Conservation (phyloP, 2,888 invertebrate genomes). For the Drosophila lutescens region DNA sequence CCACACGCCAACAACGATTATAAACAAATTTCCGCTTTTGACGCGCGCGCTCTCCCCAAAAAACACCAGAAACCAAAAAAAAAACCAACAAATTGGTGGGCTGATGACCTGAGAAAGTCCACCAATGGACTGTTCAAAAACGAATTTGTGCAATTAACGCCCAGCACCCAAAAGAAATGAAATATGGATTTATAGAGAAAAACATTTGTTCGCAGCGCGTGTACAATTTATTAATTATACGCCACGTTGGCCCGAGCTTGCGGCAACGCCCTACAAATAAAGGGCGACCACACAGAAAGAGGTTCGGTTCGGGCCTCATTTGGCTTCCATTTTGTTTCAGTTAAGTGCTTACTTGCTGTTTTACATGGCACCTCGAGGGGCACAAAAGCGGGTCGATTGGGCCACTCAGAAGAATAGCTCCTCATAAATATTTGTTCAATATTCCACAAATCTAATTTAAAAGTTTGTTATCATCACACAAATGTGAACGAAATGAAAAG, state of each 20-base stretch:
- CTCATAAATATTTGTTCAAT: background rate
- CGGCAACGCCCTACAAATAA: constrained; percentile 50
- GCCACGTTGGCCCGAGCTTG: constrained; percentile 63
- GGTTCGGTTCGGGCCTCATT: constrained; percentile 15
- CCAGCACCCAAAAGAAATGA: constrained; percentile 38
- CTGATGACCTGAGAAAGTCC: constrained; percentile 60
- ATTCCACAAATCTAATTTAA: background rate
- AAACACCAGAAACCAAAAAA: constrained; percentile 1
- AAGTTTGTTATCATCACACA: background rate
- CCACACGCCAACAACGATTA: constrained; percentile 74
- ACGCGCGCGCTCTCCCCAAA: constrained; percentile 56
- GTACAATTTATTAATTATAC: constrained; percentile 76
- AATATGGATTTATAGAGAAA: constrained; percentile 37
- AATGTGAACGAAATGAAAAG: background rate
- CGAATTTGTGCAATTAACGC: constrained; percentile 78
- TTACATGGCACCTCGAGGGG: constrained; percentile 3
- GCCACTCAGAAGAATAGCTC: background rate
- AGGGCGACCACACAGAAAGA: constrained; percentile 15
- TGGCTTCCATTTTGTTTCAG: constrained; percentile 60
- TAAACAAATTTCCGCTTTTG: constrained; percentile 81
- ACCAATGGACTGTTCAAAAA: constrained; percentile 70
- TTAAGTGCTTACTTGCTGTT: constrained; percentile 58
- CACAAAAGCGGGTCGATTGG: background rate
- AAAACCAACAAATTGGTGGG: constrained; percentile 25
- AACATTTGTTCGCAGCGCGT: constrained; percentile 54